A percentile compares a stretch with the other conserved stretches of the same genome.
These are phyloP conservation scores for Sminthopsis crassicaudata DNA, from an alignment of 2,113 vertebrate genomes.

Conservation along the genomic window DNA sequence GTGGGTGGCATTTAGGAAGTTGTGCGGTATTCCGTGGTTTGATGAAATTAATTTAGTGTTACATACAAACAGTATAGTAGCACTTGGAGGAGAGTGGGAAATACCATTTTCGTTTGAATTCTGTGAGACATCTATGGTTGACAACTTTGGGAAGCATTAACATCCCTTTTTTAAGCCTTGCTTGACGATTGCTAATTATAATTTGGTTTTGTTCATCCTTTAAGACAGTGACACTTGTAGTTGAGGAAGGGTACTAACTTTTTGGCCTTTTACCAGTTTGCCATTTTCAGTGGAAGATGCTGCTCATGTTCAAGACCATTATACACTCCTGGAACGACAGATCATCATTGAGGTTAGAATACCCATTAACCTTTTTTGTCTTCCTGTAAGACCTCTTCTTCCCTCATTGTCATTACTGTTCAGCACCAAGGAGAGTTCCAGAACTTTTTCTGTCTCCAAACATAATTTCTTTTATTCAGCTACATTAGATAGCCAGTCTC, in stretches of 20 bases:
- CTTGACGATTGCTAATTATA: conserved; percentile 11
- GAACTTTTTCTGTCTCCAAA: neutral
- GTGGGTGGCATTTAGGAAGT: too few relatives aligned
- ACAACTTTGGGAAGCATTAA: too few relatives aligned
- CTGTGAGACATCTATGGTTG: too few relatives aligned
- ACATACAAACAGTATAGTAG: too few relatives aligned
- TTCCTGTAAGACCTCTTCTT: neutral
- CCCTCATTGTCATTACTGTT: neutral
- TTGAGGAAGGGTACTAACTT: conserved; percentile 54
- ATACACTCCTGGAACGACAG: conserved; percentile 94
- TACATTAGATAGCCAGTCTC: neutral
- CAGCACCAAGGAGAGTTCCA: neutral
- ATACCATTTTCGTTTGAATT: too few relatives aligned
- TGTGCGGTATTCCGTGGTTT: too few relatives aligned
- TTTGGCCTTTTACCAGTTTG: conserved; percentile 84
- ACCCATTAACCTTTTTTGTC: neutral
- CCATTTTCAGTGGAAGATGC: conserved; percentile 93
- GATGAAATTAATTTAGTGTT: too few relatives aligned
- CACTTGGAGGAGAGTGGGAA: too few relatives aligned
- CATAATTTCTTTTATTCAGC: neutral
- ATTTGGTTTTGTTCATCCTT: conserved; percentile 42
- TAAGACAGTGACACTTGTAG: conserved; percentile 31
- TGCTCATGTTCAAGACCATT: conserved; percentile 94
- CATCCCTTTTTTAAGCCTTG: too few relatives aligned
- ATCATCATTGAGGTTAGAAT: conserved; percentile 94